These are phyloP conservation scores for Melanitta fusca DNA, from an alignment of 2,797 vertebrate species.

Conservation along the genomic window DNA sequence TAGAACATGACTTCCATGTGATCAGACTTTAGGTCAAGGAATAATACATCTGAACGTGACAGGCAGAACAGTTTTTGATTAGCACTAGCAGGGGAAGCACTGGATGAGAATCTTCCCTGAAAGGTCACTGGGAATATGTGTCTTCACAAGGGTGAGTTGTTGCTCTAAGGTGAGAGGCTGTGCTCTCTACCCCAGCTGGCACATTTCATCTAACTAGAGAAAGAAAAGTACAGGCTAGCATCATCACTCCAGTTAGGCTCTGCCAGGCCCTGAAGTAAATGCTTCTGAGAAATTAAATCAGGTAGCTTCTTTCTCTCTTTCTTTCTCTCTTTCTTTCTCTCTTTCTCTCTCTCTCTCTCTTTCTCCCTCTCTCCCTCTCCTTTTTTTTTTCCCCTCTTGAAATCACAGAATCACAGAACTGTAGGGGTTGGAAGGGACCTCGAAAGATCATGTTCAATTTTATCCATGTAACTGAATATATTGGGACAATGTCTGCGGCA, in stretches of 20 bases:
- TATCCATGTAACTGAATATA: background rate
- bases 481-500: background rate
- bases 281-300: background rate
- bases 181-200: background rate
- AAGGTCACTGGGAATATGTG: background rate
- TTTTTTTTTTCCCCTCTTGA: background rate
- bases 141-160: background rate
- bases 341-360: too few species aligned
- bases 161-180: background rate
- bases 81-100: background rate
- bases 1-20: background rate
- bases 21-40: background rate
- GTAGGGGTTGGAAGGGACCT: too few species aligned
- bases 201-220: background rate
- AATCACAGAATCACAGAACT: too few species aligned
- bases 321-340: too few species aligned
- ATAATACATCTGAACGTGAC: too few species aligned
- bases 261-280: background rate
- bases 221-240: background rate
- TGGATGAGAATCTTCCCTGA: background rate
- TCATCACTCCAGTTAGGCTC: background rate
- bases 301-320: background rate
- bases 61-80: background rate
- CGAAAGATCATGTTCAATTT: background rate
- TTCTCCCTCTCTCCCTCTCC: too few species aligned